These are phyloP conservation scores for Corythoichthys intestinalis DNA, from an alignment of 2,113 vertebrate species.

Conservation along the genomic window DNA sequence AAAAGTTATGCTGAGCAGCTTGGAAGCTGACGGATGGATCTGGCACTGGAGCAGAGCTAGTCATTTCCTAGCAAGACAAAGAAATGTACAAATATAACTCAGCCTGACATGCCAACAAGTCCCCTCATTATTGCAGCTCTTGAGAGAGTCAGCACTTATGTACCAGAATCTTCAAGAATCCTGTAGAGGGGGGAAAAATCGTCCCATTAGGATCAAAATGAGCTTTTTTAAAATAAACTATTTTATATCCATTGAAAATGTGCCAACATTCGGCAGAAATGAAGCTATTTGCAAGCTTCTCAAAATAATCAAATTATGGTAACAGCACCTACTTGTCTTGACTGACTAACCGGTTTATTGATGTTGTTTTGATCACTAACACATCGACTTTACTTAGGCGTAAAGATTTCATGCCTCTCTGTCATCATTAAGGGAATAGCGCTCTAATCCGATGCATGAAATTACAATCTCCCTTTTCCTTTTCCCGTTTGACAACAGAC, in stretches of 20 bases:
- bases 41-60: conserved; percentile 38
- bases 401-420: conserved; percentile 64
- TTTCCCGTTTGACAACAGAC: conserved; percentile 57
- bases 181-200: conserved; percentile 20
- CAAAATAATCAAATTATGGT: neutral
- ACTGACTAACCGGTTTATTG: conserved; percentile 26
- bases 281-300: neutral
- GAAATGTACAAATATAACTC: conserved; percentile 66
- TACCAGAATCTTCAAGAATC: conserved; percentile 16
- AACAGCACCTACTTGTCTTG: conserved; percentile 2
- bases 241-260: neutral
- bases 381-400: conserved; percentile 54
- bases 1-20: conserved; percentile 30
- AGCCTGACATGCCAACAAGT: conserved; percentile 39
- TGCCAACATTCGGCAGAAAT: neutral
- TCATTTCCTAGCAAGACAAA: conserved; percentile 56
- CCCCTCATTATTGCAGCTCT: conserved; percentile 61
- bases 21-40: conserved; percentile 28
- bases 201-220: neutral
- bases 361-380: conserved; percentile 43
- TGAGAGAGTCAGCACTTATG: conserved; percentile 68
- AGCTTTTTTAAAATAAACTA: neutral
- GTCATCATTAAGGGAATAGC: conserved; percentile 63
- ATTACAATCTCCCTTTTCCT: conserved; percentile 63
- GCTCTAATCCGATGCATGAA: conserved; percentile 71